These are phyloP conservation scores for Eueremaeus valkanovi DNA, from an alignment of 2,888 invertebrate species.

Conservation along the genomic window DNA sequence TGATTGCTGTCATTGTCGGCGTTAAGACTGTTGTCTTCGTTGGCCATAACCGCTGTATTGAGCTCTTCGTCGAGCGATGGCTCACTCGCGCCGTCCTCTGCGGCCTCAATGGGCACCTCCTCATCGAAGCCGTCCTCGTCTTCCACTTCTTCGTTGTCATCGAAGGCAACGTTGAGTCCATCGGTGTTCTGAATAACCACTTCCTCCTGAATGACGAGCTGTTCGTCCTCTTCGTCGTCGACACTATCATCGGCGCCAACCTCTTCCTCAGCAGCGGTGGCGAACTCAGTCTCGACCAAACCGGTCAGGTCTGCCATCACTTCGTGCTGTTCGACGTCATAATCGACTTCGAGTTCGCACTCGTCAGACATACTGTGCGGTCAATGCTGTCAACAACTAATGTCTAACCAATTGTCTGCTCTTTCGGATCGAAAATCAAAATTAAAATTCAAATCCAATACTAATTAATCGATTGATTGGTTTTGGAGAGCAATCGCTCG, in stretches of 20 bases:
- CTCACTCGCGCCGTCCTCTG: neutral
- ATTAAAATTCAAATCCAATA: too few relatives aligned
- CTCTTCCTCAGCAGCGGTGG: neutral
- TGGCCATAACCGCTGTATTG: neutral
- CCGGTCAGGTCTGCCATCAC: conserved; percentile 7
- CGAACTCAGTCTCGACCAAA: neutral
- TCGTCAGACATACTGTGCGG: conserved; percentile 22
- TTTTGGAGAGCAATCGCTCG: too few relatives aligned
- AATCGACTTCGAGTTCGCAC: conserved; percentile 30
- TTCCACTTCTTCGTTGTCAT: conserved; percentile 18
- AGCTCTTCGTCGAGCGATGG: neutral
- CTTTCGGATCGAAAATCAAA: too few relatives aligned
- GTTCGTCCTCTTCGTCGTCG: conserved; percentile 11
- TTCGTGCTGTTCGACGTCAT: neutral
- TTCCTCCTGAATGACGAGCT: conserved; percentile 18
- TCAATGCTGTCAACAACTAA: neutral
- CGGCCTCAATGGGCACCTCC: conserved; percentile 22
- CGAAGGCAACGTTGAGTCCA: too few relatives aligned
- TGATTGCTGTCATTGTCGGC: neutral
- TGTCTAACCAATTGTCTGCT: too few relatives aligned
- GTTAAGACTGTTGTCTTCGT: conserved; percentile 1
- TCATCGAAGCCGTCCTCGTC: neutral
- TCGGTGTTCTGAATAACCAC: neutral
- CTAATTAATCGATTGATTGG: too few relatives aligned
- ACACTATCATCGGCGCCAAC: conserved; percentile 24